A percentile compares a stretch with the other conserved stretches of the same genome.
Conservation (phyloP, 2,797 vertebrate genomes). For the Numenius phaeopus region DNA sequence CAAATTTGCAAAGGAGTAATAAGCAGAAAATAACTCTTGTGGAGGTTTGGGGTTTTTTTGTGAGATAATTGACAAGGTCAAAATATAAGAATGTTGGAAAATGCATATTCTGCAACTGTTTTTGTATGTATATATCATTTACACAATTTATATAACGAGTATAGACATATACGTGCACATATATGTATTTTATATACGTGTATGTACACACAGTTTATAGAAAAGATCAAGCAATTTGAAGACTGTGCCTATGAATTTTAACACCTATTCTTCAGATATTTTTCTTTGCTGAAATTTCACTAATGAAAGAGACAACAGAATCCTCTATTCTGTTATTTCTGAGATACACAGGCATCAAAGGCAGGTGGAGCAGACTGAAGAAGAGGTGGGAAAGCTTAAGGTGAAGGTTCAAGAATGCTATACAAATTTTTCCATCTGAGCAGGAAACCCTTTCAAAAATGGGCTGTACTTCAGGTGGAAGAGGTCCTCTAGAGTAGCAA, state of each 20-base stretch:
- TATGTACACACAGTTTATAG: neutral
- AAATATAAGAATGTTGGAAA: neutral
- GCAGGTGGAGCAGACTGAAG: neutral
- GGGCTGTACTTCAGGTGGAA: neutral
- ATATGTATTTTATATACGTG: neutral
- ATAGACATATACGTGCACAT: neutral
- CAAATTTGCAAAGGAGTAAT: neutral
- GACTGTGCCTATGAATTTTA: neutral
- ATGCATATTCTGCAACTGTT: neutral
- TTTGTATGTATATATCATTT: neutral
- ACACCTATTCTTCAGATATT: neutral
- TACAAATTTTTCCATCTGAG: neutral
- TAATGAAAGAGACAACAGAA: neutral
- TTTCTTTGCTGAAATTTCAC: neutral
- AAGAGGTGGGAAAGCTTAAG: neutral
- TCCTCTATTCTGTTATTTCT: neutral
- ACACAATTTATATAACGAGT: neutral
- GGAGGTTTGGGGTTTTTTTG: neutral
- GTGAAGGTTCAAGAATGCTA: neutral
- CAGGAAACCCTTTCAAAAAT: neutral
- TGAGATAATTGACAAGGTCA: neutral
- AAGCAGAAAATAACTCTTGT: neutral
- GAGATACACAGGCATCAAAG: neutral
- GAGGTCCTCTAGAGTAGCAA: neutral
- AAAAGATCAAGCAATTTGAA: neutral